Evolutionary conservation across 2,888 invertebrate species (phyloP), one percentile per base, ranked within the genome.

Genomic region (Suillia variegata): DNA sequence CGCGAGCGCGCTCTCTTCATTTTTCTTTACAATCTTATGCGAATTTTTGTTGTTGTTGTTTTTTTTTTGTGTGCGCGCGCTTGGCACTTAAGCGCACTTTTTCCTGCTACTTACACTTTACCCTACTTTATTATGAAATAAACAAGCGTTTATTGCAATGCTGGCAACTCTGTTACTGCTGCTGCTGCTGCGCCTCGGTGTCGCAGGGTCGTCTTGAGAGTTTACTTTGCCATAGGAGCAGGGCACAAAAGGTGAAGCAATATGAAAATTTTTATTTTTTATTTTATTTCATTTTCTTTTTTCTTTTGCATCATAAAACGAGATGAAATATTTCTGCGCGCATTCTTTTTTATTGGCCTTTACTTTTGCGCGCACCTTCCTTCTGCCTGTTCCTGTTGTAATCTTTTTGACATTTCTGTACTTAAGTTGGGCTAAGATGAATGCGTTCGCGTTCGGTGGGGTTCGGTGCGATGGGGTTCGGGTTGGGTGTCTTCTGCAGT

Each of bases 141-240:
- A 62, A 59, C 62, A 58, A 53, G 55, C 61, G 61, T 26, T 62
- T 56, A 56, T 56, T n/a, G n/a, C n/a, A n/a, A 42, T 26, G 49
- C 15, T 5, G 12, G 4, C 15, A n/a, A n/a, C 34, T 34, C 13
- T 34, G 34, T 34, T 13, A 13, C 15, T 13, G 2, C 2, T n/a
- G 6, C 33, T 33, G 33, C 6, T 13, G 6, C 8, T 42, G 42
- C 17, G 42, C 17, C 17, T 15, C 15, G 15, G 17, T 13, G 17
- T 5, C 22, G 17, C 13, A 5, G 4, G 10, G 49, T n/a, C n/a
- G n/a, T n/a, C n/a, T n/a, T n/a, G n/a, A n/a, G n/a, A 49, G 21
- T 22, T 21, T 10, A 26, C 26, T 10, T 20, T 49, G 49, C n/a
- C 49, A 13, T 13, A 12, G 47, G 22, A 42, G 42, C 26, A 2